phyloP scores from a whole-genome alignment of 2,888 invertebrate genomes.

The Leucoptera coffeella region DNA sequence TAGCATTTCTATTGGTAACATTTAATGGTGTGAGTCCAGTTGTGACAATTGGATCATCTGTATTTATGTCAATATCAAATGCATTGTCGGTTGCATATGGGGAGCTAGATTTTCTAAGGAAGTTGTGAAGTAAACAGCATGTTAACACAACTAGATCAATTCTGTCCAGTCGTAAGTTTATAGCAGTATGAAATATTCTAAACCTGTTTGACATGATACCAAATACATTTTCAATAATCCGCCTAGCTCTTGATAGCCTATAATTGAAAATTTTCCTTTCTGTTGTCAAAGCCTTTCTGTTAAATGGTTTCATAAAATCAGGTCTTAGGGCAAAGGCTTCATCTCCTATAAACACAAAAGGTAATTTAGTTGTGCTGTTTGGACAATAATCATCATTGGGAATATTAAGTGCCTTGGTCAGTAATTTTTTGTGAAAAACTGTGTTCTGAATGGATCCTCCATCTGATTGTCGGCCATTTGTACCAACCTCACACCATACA shows the following conservation, averaged over 20 bases:
- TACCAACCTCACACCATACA: constrained; percentile 7
- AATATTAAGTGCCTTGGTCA: constrained; percentile 5
- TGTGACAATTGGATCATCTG: constrained; percentile 3
- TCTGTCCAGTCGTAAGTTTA: constrained; percentile 5
- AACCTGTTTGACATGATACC: constrained; percentile 5
- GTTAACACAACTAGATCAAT: constrained; percentile 5
- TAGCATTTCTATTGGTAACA: constrained; percentile 1
- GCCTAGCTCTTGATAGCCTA: constrained; percentile 5
- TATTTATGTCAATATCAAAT: constrained; percentile 4
- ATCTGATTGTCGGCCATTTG: constrained; percentile 6
- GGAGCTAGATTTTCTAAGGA: constrained; percentile 5
- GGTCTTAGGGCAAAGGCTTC: no score
- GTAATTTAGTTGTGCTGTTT: constrained; percentile 3
- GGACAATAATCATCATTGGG: constrained; percentile 5
- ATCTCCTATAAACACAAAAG: constrained; percentile 2
- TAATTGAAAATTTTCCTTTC: constrained; percentile 6
- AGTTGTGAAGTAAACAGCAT: constrained; percentile 5
- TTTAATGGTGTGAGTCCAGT: constrained; percentile 2
- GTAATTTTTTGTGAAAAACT: constrained; percentile 5
- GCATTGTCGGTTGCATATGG: constrained; percentile 5
- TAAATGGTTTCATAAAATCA: constrained; percentile 4
- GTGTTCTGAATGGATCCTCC: constrained; percentile 5
- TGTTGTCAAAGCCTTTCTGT: constrained; percentile 3
- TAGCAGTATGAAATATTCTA: constrained; percentile 4
- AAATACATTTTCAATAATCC: constrained; percentile 6